A percentile compares a stretch with the other conserved stretches of the same genome.
These are phyloP conservation scores for Lophotriccus pileatus DNA, from an alignment of 2,797 vertebrate genomes.

Conservation along the genomic window DNA sequence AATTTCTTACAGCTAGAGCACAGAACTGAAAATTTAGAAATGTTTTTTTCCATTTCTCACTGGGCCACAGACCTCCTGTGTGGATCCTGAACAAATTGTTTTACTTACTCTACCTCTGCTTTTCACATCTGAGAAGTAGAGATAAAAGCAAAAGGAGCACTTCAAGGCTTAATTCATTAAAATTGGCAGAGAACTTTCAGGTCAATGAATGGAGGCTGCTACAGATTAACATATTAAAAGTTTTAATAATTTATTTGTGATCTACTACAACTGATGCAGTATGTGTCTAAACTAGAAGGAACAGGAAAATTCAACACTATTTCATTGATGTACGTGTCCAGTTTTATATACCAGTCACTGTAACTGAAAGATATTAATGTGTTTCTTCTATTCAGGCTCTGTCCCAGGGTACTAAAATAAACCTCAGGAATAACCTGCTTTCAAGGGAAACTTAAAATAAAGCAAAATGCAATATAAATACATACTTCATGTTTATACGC, in stretches of 20 bases:
- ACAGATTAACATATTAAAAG: conserved; percentile 24
- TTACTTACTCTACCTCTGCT: conserved; percentile 16
- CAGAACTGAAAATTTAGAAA: conserved; percentile 3
- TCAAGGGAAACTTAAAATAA: background rate
- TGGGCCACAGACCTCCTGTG: background rate
- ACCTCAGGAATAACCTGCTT: background rate
- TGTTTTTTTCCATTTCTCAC: background rate
- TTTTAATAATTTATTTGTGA: conserved; percentile 26
- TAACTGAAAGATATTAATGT: background rate
- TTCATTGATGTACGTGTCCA: background rate
- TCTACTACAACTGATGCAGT: conserved; percentile 4
- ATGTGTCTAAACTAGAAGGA: conserved; percentile 18
- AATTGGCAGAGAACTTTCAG: conserved; percentile 24
- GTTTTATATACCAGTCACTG: background rate
- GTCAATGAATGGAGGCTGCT: conserved; percentile 12
- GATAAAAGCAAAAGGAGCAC: conserved; percentile 41
- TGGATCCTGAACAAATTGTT: conserved; percentile 32
- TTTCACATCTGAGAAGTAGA: conserved; percentile 27
- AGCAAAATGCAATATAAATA: background rate
- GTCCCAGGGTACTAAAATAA: background rate
- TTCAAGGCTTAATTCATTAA: conserved; percentile 51
- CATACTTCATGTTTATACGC: background rate
- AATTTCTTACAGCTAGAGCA: conserved; percentile 2
- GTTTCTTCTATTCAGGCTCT: background rate
- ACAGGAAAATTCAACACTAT: background rate